phyloP scores from a whole-genome alignment of 2,888 invertebrate species.

The Agonopterix subpropinquella region DNA sequence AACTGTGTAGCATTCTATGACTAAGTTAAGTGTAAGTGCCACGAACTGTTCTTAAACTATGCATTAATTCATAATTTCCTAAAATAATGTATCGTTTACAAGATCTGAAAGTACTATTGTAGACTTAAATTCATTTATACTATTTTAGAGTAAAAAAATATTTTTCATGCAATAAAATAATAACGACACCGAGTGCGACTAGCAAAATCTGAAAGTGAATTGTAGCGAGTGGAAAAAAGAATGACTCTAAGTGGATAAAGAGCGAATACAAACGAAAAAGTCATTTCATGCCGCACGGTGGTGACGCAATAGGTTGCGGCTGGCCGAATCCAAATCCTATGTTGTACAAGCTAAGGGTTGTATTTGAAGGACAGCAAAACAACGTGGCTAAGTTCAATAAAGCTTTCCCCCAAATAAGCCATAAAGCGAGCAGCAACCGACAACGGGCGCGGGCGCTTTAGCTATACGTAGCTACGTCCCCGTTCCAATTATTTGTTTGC shows the following conservation, averaged over 20 bases:
- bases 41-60: no score
- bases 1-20: no score
- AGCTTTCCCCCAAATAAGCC: conserved; percentile 75
- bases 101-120: no score
- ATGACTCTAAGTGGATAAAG: conserved; percentile 74
- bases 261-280: conserved; percentile 73
- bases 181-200: conserved; percentile 46
- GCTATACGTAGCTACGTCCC: conserved; percentile 49
- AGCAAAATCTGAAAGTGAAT: conserved; percentile 71
- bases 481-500: conserved; percentile 74
- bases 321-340: conserved; percentile 36
- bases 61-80: no score
- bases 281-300: conserved; percentile 69
- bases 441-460: conserved; percentile 62
- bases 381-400: conserved; percentile 72
- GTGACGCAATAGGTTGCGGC: conserved; percentile 43
- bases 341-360: conserved; percentile 34
- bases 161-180: conserved; percentile 56
- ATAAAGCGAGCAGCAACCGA: conserved; percentile 71
- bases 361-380: conserved; percentile 41
- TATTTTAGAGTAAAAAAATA: conserved; percentile 19
- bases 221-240: conserved; percentile 72
- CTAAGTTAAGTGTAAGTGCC: no score
- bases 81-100: no score
- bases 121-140: background rate